A percentile compares a stretch with the other conserved stretches of the same genome.
phyloP scores from a whole-genome alignment of 2,888 invertebrate genomes.

The Perithous albicinctus region DNA sequence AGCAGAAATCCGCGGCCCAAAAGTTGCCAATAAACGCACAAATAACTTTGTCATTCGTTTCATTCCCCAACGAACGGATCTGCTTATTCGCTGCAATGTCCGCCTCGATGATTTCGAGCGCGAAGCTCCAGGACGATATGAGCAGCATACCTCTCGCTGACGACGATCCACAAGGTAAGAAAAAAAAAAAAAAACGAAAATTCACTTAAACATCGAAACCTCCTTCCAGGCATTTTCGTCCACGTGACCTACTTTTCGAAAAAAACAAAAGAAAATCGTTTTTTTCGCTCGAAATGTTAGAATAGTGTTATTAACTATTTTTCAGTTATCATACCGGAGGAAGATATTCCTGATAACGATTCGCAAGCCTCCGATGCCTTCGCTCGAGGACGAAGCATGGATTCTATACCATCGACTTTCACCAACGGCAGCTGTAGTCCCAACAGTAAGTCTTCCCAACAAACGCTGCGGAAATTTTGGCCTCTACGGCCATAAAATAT shows the following conservation, averaged over 20 bases:
- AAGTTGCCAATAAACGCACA: too few species aligned
- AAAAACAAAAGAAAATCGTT: too few species aligned
- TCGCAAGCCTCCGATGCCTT: conserved; percentile 87
- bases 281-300: too few species aligned
- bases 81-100: conserved; percentile 62
- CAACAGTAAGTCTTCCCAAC: conserved; percentile 85
- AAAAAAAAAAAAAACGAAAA: too few species aligned
- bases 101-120: conserved; percentile 84
- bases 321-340: conserved; percentile 93
- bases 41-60: conserved; percentile 5
- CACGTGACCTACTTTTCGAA: conserved; percentile 65
- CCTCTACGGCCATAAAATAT: too few species aligned
- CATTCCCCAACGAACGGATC: neutral
- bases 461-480: too few species aligned
- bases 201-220: conserved; percentile 4
- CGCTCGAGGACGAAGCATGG: conserved; percentile 94
- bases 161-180: conserved; percentile 93
- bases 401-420: conserved; percentile 94
- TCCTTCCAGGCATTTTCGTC: conserved; percentile 24
- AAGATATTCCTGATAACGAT: conserved; percentile 86
- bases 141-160: conserved; percentile 95
- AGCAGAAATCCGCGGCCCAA: too few species aligned
- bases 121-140: conserved; percentile 91
- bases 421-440: conserved; percentile 95
- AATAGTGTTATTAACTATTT: conserved; percentile 38